A percentile compares a stretch with the other conserved stretches of the same genome.
Evolutionary conservation across 2,113 vertebrate genomes (phyloP).

Genomic region (Anarhynchus alexandrinus): DNA sequence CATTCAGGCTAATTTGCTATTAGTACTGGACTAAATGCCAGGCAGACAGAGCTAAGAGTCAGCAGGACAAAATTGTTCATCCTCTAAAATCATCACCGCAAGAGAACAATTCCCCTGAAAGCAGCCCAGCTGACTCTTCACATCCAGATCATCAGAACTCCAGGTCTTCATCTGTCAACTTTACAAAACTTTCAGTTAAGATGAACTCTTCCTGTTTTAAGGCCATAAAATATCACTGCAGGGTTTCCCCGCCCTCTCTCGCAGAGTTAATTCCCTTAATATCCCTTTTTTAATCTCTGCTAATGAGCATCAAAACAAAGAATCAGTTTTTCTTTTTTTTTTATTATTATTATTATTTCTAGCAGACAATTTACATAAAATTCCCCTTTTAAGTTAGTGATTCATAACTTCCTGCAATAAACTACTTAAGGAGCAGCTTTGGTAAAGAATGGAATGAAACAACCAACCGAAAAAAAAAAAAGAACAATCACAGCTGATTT

Average conservation of each 20-base stretch:
- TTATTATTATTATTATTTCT: conserved; percentile 70
- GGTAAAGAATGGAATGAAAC: conserved; percentile 83
- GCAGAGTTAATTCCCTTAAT: neutral
- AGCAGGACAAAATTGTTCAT: neutral
- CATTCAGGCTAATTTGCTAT: neutral
- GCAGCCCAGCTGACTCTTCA: neutral
- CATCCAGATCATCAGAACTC: neutral
- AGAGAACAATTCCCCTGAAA: neutral
- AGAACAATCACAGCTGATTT: conserved; percentile 68
- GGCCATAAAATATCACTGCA: neutral
- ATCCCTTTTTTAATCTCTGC: neutral
- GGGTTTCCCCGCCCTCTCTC: neutral
- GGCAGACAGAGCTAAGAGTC: neutral
- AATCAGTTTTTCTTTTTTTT: conserved; percentile 68
- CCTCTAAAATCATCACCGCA: neutral
- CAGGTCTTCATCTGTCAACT: neutral
- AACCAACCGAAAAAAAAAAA: conserved; percentile 61
- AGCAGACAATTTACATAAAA: conserved; percentile 84
- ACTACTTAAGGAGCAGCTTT: conserved; percentile 85
- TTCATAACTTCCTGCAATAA: conserved; percentile 74
- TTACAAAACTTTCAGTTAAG: neutral
- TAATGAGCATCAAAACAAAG: neutral
- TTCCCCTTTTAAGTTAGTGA: conserved; percentile 85
- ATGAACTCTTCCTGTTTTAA: neutral
- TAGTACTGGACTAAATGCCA: neutral